phyloP scores from a whole-genome alignment of 1,140 invertebrate genomes.

The Zaprionus lachaisei region DNA sequence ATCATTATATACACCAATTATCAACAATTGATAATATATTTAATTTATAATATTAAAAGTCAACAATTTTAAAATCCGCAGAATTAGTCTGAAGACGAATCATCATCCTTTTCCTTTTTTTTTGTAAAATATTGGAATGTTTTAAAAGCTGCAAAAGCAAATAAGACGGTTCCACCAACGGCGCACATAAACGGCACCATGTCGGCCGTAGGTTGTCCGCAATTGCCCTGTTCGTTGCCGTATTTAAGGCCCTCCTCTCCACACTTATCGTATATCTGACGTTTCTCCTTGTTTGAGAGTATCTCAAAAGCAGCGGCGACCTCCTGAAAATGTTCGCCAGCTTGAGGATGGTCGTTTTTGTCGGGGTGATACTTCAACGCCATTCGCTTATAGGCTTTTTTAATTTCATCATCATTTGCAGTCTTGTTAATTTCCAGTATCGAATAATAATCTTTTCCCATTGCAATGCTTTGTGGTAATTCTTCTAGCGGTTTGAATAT shows the following conservation, averaged over 20 bases:
- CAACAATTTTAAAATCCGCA: not conserved
- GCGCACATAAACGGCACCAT: constrained; percentile 68
- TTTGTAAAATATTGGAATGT: constrained; percentile 63
- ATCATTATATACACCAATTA: not conserved
- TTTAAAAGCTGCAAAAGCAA: constrained; percentile 65
- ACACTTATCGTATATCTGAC: constrained; percentile 51
- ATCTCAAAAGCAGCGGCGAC: constrained; percentile 63
- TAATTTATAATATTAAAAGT: not conserved
- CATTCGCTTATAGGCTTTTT: constrained; percentile 62
- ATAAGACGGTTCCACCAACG: constrained; percentile 64
- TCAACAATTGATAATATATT: not conserved
- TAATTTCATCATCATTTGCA: constrained; percentile 52
- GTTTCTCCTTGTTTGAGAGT: constrained; percentile 65
- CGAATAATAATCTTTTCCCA: constrained; percentile 62
- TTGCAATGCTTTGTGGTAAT: constrained; percentile 15
- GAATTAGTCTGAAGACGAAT: constrained; percentile 29
- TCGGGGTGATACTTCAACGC: constrained; percentile 66
- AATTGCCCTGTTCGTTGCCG: constrained; percentile 24
- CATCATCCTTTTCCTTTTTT: constrained; percentile 48
- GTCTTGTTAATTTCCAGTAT: constrained; percentile 54
- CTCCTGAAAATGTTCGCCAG: constrained; percentile 57
- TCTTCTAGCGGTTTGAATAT: not conserved
- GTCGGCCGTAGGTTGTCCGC: constrained; percentile 47
- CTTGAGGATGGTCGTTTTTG: constrained; percentile 66
- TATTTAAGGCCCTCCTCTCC: constrained; percentile 58